Conservation (phyloP, 1,140 invertebrate species). For the Zaprionus tsacasi region DNA sequence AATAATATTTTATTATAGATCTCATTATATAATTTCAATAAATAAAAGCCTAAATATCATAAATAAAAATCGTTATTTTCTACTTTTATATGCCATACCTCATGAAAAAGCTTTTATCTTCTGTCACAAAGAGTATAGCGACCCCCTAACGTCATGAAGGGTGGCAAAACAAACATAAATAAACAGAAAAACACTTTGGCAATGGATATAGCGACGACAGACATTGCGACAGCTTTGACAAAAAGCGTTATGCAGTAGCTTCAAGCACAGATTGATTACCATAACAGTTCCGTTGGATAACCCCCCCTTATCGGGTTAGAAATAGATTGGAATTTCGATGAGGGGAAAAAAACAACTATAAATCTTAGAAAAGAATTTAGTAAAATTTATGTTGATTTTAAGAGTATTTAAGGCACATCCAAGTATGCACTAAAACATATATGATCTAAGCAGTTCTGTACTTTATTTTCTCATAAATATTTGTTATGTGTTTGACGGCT, state of each 20-base stretch:
- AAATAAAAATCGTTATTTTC: background rate
- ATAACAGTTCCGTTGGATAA: background rate
- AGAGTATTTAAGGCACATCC: background rate
- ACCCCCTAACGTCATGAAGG: background rate
- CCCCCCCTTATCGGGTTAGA: background rate
- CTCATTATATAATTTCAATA: background rate
- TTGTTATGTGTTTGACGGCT: background rate
- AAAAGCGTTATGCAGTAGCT: conserved; percentile 13
- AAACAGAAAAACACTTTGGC: conserved; percentile 9
- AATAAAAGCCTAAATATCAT: too few relatives aligned
- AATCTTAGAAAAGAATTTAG: background rate
- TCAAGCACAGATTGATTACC: background rate
- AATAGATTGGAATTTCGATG: background rate
- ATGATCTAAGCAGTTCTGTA: too few relatives aligned
- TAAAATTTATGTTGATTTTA: background rate
- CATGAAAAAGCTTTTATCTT: background rate
- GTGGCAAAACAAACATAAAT: conserved; percentile 12
- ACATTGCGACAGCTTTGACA: conserved; percentile 18
- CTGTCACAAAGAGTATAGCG: background rate
- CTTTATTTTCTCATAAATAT: background rate
- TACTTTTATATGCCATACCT: background rate
- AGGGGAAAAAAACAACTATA: background rate
- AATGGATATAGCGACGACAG: conserved; percentile 7
- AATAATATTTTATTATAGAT: too few relatives aligned
- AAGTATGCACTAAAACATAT: background rate